These are phyloP conservation scores for Sinonovacula constricta DNA, from an alignment of 1,140 invertebrate species.

Conservation along the genomic window DNA sequence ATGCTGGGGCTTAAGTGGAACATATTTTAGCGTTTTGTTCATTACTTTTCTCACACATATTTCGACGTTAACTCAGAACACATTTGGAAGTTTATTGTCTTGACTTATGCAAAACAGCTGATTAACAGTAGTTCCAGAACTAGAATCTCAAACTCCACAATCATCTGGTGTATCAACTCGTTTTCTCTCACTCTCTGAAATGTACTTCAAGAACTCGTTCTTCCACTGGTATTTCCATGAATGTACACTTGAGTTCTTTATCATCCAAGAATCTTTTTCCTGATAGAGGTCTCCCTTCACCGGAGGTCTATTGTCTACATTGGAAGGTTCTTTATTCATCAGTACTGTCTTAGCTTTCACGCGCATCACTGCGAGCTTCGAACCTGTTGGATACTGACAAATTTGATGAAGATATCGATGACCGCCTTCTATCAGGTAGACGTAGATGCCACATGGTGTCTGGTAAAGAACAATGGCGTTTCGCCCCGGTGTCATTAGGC, in stretches of 20 bases:
- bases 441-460: not conserved
- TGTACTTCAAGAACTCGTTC: not conserved
- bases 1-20: slow-evolving; percentile 2
- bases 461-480: not conserved
- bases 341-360: not conserved
- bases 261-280: slow-evolving; percentile 7
- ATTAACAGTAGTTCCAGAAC: not conserved
- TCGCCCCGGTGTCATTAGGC: no score
- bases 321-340: not conserved
- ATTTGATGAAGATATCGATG: not conserved
- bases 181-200: not conserved
- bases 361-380: not conserved
- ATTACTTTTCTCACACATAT: not conserved
- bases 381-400: not conserved
- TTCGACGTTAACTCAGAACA: not conserved
- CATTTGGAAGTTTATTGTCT: not conserved
- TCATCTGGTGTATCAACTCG: not conserved
- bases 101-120: not conserved
- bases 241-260: not conserved
- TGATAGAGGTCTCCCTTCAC: not conserved
- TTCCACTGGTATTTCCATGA: not conserved
- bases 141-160: not conserved
- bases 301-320: no score
- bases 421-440: no score
- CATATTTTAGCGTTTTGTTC: slow-evolving; percentile 12